phyloP scores from a whole-genome alignment of 1,140 invertebrate species.

The Lepidostoma basale region DNA sequence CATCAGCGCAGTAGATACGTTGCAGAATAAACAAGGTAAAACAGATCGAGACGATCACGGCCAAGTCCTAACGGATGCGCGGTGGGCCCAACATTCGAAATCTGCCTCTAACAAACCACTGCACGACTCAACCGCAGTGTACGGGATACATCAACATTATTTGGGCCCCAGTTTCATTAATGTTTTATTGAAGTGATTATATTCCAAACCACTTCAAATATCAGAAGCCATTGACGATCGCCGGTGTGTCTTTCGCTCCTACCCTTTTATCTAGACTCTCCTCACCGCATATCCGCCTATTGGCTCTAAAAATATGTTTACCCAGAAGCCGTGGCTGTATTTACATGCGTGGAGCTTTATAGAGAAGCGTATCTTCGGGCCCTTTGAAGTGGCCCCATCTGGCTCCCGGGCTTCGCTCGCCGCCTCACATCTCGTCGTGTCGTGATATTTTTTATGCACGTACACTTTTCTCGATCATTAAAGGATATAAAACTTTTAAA shows the following conservation, averaged over 20 bases:
- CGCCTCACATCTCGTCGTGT: conserved; percentile 29
- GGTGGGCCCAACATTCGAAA: no score
- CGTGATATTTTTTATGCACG: conserved; percentile 29
- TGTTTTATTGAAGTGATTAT: conserved; percentile 14
- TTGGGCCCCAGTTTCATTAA: neutral
- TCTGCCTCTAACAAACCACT: neutral
- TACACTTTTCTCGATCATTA: conserved; percentile 34
- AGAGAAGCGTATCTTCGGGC: conserved; percentile 5
- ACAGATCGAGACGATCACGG: no score
- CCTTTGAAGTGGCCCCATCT: conserved; percentile 44
- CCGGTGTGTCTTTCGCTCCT: neutral
- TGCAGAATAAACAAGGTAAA: no score
- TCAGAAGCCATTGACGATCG: conserved; percentile 5
- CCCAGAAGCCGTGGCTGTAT: conserved; percentile 7
- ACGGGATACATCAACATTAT: neutral
- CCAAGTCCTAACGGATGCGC: no score
- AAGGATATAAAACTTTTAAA: conserved; percentile 40
- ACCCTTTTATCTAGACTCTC: neutral
- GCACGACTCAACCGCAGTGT: neutral
- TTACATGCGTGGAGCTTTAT: neutral
- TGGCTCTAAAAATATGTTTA: conserved; percentile 5
- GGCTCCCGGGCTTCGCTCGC: conserved; percentile 29
- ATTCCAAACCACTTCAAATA: conserved; percentile 13
- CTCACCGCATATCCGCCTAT: conserved; percentile 24
- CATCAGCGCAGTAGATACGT: no score